Evolutionary conservation across 2,888 invertebrate genomes (phyloP), one percentile per base, ranked within the genome.

Genomic region (Drosophila buzzatii): DNA sequence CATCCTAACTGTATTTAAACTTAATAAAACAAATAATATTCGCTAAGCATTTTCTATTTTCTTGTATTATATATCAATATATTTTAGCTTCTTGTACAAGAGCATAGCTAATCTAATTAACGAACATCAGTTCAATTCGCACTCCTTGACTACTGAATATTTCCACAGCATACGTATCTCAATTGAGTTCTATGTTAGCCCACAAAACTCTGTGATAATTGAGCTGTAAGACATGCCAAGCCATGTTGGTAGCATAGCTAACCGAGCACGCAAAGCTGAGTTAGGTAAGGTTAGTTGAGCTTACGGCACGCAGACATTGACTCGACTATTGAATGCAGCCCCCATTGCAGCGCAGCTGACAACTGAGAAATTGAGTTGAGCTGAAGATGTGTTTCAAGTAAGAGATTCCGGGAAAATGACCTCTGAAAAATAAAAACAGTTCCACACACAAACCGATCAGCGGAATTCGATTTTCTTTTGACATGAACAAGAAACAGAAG

Each of bases 201-300:
- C 59, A 76, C 42, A 35, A 55, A 53, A 44, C 35, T 35, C 5
- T 6, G 35, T 27, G 16, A 61, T 71, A 81, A 88, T 85, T 81
- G 77, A 85, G 83, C 23, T 81, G 79, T 83, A 47, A 51, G 63
- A 53, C 65, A 41, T 59, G 53, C 16, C 18, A 12, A 27, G 41
- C 45, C 20, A 83, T 81, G 75, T 79, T 85, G 88, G 81, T 80
- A 70, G 80, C 85, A 78, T 79, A 80, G 51, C 85, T 53, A 85
- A 85, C 73, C 58, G 44, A 51, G 66, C 79, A 81, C 71, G 83
- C 85, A 73, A 83, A 53, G 27, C 37, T 66, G n/a, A 16, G 41
- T 66, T 56, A 37, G 67, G 35, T 49, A 42, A 42, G 67, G 27
- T 56, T 16, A 42, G 42, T 58, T 55, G 10, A 16, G 14, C 23